A percentile compares a stretch with the other conserved stretches of the same genome.
phyloP scores from a whole-genome alignment of 2,113 vertebrate species.

The Boulengeromyrus knoepffleri region DNA sequence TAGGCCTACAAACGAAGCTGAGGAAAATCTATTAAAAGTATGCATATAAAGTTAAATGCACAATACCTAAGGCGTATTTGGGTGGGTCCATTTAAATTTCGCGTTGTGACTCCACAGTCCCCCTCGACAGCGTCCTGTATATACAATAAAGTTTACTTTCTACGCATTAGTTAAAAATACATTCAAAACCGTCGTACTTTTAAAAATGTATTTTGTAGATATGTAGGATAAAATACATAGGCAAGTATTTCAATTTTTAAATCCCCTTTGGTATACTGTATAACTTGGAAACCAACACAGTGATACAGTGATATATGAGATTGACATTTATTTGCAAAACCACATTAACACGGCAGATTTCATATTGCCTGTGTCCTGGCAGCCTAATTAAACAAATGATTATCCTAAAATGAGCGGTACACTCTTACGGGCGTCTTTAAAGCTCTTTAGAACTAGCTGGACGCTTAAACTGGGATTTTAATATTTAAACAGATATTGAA shows the following conservation, averaged over 20 bases:
- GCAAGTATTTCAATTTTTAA: background rate
- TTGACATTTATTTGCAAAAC: background rate
- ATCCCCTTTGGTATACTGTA: background rate
- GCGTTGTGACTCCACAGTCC: background rate
- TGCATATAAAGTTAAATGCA: background rate
- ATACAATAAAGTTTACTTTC: background rate
- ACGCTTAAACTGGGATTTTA: background rate
- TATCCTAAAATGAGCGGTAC: background rate
- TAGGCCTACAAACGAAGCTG: background rate
- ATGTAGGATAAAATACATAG: background rate
- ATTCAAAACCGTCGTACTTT: background rate
- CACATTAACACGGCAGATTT: background rate
- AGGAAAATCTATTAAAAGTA: background rate
- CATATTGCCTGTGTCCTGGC: background rate
- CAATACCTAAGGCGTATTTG: background rate
- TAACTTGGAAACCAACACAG: background rate
- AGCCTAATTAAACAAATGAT: background rate
- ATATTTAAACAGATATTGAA: background rate
- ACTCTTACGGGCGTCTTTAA: background rate
- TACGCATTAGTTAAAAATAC: background rate
- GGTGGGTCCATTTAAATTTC: background rate
- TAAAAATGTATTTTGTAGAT: background rate
- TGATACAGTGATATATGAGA: background rate
- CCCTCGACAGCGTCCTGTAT: background rate
- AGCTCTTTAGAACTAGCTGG: background rate